These are phyloP conservation scores for Nylanderia fulva DNA, from an alignment of 1,140 invertebrate species.

Conservation along the genomic window DNA sequence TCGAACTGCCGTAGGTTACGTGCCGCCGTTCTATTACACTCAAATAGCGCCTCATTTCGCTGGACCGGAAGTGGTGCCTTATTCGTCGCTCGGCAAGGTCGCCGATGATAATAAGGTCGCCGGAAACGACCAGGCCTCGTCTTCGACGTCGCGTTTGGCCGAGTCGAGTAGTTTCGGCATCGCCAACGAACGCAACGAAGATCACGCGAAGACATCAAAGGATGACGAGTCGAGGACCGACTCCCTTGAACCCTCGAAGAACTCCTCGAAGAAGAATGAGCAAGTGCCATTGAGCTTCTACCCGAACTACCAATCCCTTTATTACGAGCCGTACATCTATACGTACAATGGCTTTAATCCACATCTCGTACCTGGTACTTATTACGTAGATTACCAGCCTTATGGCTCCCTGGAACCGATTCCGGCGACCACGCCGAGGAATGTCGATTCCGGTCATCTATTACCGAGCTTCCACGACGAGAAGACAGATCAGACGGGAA, in stretches of 20 bases:
- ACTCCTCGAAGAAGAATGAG: conserved; percentile 55
- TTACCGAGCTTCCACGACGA: conserved; percentile 74
- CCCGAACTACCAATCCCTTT: conserved; percentile 81
- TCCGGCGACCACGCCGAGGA: conserved; percentile 58
- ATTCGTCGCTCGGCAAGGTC: conserved; percentile 2
- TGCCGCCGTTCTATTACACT: conserved; percentile 83
- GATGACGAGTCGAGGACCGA: neutral
- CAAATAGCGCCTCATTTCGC: conserved; percentile 75
- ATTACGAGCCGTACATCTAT: conserved; percentile 83
- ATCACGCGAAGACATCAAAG: neutral
- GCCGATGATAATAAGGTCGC: neutral
- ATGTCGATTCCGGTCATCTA: conserved; percentile 55
- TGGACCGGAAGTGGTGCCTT: conserved; percentile 69
- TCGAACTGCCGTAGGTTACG: conserved; percentile 86
- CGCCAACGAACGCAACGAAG: neutral
- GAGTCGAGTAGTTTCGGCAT: conserved; percentile 20
- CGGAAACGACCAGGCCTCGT: conserved; percentile 3
- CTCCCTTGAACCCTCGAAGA: conserved; percentile 32
- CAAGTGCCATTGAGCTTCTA: conserved; percentile 80
- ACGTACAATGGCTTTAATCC: conserved; percentile 79
- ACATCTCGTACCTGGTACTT: conserved; percentile 74
- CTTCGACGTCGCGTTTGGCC: neutral
- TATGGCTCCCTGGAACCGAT: conserved; percentile 73
- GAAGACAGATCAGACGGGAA: conserved; percentile 20
- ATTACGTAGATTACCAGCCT: conserved; percentile 77